Base-by-base conservation (phyloP, 2,888 invertebrate genomes). In the Osmoderma eremita region DNA sequence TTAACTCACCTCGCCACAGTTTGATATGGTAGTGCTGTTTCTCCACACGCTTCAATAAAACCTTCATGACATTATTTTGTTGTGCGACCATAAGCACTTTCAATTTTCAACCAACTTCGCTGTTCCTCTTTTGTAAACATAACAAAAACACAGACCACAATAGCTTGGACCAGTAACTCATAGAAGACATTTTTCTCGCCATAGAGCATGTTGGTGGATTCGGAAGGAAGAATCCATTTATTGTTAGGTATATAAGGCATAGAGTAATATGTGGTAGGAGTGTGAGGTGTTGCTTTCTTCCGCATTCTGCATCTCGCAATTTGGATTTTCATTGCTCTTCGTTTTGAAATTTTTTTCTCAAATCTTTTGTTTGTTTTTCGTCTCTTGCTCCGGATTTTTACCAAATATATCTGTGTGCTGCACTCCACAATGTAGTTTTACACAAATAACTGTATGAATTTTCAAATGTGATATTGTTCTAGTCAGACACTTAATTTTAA, bases 211-310 rank as follows among this genome's bases (percentile, higher is more conserved):
- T 10, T 3, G 4, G 3, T 41, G 4, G 41, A 41, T 41, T 17
- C 49, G 49, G 49, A 49, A 49, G 22, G 20, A 18, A 49, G 20
- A 49, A 8, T 49, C 49, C 20, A 49, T 45, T 45, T 45, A 45
- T 45, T 45, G 45, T 45, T 10, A 45, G 45, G 17, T 45, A 45
- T 8, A 13, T 45, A 45, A 45, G 45, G 15, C 45, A 39, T 39
- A 39, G 3, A 39, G n/a, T 39, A 39, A 13, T 39, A 39, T 8
- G 39, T 39, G 10, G 3, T 39, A 39, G 10, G n/a, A 39, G 10
- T 39, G 8, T 2, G 6, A 39, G n/a, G n/a, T n/a, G n/a, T n/a
- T n/a, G n/a, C n/a, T n/a, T n/a, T n/a, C n/a, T n/a, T n/a, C n/a
- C n/a, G n/a, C n/a, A n/a, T n/a, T n/a, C n/a, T n/a, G n/a, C n/a